phyloP scores from a whole-genome alignment of 2,113 vertebrate genomes.

The Accipiter cooperii region DNA sequence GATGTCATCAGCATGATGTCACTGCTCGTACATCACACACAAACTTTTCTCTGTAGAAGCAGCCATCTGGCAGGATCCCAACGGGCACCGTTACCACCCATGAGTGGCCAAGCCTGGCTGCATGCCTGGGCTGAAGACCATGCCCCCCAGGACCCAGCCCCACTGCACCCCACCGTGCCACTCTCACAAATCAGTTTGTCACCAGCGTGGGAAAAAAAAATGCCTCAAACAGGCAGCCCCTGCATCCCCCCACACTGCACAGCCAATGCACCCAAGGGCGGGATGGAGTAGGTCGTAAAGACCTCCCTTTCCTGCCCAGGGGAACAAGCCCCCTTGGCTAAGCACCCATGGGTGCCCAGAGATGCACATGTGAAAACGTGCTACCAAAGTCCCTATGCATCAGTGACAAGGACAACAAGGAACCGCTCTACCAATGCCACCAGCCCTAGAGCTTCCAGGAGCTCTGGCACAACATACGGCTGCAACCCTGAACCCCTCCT shows the following conservation, averaged over 20 bases:
- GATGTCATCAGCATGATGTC: background rate
- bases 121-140: background rate
- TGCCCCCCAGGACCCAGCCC: background rate
- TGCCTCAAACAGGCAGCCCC: background rate
- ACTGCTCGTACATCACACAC: background rate
- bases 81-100: accelerated
- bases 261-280: background rate
- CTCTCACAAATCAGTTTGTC: background rate
- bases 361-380: accelerated
- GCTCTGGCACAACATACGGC: background rate
- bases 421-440: background rate
- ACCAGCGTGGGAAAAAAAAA: background rate
- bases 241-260: accelerated
- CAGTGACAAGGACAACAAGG: background rate
- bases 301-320: background rate
- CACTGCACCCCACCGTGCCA: accelerated
- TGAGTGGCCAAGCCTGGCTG: accelerated
- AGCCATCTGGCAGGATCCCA: background rate
- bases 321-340: background rate
- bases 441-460: background rate
- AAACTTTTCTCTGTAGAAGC: background rate
- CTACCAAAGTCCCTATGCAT: background rate
- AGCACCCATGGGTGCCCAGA: background rate
- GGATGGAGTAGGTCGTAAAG: background rate
- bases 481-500: background rate